phyloP scores from a whole-genome alignment of 2,888 invertebrate genomes.

The Drosophila recens region DNA sequence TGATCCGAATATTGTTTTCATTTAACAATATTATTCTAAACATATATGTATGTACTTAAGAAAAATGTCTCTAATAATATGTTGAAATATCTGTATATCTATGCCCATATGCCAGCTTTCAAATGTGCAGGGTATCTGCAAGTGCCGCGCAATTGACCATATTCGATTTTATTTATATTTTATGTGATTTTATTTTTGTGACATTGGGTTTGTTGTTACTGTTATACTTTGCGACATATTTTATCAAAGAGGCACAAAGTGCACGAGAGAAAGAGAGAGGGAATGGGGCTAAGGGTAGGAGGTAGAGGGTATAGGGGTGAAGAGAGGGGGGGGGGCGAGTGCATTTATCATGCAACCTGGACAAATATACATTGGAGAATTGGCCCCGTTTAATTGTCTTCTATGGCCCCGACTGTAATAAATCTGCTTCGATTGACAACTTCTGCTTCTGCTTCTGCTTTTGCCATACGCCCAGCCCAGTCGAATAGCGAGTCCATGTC shows the following conservation, averaged over 20 bases:
- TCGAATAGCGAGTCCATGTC: not conserved
- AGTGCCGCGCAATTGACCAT: not conserved
- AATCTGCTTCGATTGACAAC: slow-evolving; percentile 59
- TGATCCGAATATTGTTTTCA: too few relatives aligned
- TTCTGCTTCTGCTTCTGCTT: slow-evolving; percentile 1
- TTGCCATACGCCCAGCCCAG: not conserved
- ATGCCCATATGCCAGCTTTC: too few relatives aligned
- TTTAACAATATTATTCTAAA: too few relatives aligned
- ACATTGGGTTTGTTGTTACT: slow-evolving; percentile 16
- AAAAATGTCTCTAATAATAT: too few relatives aligned
- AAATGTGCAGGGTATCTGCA: slow-evolving; percentile 5
- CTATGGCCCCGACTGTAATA: slow-evolving; percentile 57
- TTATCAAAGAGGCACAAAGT: slow-evolving; percentile 28
- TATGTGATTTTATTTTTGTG: slow-evolving; percentile 28
- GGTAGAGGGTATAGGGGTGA: not conserved
- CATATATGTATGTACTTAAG: too few relatives aligned
- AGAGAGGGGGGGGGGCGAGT: not conserved
- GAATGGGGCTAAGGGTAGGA: not conserved
- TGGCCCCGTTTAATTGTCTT: slow-evolving; percentile 70
- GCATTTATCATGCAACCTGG: slow-evolving; percentile 29
- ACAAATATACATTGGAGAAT: slow-evolving; percentile 31
- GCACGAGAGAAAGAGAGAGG: not conserved
- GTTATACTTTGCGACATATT: slow-evolving; percentile 51
- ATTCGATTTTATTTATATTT: slow-evolving; percentile 19
- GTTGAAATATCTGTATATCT: too few relatives aligned